phyloP scores from a whole-genome alignment of 2,888 invertebrate species.

The Diplolepis rosae region DNA sequence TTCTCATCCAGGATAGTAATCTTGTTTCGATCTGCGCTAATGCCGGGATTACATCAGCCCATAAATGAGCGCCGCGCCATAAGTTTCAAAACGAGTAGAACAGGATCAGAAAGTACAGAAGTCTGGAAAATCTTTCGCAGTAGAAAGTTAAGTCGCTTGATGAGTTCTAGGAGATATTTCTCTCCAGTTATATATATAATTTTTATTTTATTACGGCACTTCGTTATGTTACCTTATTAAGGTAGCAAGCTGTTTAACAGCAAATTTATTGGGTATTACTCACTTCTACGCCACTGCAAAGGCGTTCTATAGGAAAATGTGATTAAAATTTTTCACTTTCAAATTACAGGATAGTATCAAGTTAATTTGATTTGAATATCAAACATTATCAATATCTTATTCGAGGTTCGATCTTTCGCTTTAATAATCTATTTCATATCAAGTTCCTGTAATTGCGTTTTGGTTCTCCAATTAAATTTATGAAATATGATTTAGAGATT shows the following conservation, averaged over 20 bases:
- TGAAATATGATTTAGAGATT: no score
- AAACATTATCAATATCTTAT: no score
- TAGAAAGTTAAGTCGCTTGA: neutral
- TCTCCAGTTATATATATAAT: neutral
- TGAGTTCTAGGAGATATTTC: neutral
- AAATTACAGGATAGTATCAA: no score
- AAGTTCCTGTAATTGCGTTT: no score
- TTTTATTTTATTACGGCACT: neutral
- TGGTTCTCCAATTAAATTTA: no score
- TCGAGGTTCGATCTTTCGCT: no score
- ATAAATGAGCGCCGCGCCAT: conserved; percentile 47
- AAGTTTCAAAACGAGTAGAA: neutral
- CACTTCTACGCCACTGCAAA: neutral
- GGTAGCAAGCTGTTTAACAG: neutral
- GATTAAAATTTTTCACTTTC: no score
- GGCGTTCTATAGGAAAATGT: no score
- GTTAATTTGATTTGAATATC: no score
- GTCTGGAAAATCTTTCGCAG: neutral
- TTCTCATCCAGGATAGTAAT: conserved; percentile 41
- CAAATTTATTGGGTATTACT: neutral
- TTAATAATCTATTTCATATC: no score
- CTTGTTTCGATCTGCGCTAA: conserved; percentile 49
- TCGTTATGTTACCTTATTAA: neutral
- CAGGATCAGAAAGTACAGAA: neutral
- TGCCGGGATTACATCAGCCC: conserved; percentile 48